Conservation (phyloP, 2,113 vertebrate species). For the Calcarius ornatus region DNA sequence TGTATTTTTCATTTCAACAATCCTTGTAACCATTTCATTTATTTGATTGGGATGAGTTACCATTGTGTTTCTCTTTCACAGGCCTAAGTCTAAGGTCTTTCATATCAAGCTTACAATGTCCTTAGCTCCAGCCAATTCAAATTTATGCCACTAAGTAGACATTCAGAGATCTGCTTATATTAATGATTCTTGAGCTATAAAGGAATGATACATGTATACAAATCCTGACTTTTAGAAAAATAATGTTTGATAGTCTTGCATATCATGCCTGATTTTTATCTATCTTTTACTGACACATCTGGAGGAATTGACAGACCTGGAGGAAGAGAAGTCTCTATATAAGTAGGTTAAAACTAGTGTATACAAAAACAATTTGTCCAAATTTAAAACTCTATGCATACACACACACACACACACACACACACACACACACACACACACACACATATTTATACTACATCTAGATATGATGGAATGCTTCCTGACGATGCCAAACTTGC, state of each 20-base stretch:
- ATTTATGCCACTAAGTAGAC: not conserved
- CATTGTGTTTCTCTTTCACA: not conserved
- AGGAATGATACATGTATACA: not conserved
- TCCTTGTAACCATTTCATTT: not conserved
- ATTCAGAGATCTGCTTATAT: not conserved
- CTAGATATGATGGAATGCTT: not conserved
- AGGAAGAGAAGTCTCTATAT: not conserved
- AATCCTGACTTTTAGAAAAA: not conserved
- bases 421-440: too few relatives aligned
- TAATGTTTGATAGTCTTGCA: not conserved
- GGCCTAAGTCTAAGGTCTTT: not conserved
- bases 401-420: rapidly evolving
- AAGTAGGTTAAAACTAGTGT: not conserved
- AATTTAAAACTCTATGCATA: not conserved
- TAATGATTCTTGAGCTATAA: not conserved
- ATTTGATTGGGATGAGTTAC: not conserved
- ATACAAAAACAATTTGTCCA: not conserved
- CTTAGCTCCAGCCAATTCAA: not conserved
- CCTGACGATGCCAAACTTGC: not conserved
- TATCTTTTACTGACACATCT: not conserved
- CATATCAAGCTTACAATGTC: not conserved
- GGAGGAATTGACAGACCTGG: not conserved
- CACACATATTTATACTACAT: not conserved
- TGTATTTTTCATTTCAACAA: not conserved
- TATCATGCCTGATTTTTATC: not conserved